Percentiles rank a stretch among this genome's conserved stretches.
Evolutionary conservation across 2,113 vertebrate genomes (phyloP).

Genomic region (Bungarus multicinctus): DNA sequence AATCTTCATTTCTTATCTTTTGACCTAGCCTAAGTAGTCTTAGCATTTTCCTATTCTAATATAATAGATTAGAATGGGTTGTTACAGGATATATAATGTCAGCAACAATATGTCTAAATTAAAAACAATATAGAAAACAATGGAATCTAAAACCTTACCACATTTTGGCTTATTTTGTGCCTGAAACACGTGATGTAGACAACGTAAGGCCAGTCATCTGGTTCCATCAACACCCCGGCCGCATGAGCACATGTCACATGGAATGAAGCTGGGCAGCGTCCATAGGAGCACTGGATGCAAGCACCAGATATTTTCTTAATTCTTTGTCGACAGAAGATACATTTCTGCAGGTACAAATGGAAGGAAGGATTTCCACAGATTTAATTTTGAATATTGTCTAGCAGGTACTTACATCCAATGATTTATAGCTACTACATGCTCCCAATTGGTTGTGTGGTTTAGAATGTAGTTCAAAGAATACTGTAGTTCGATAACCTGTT

Average conservation of each 20-base stretch:
- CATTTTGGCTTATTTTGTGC: conserved; percentile 80
- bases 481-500: not conserved
- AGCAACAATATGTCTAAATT: not conserved
- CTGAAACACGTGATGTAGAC: conserved; percentile 92
- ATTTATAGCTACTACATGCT: not conserved
- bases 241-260: conserved; percentile 96
- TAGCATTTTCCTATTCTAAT: not conserved
- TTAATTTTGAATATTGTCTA: not conserved
- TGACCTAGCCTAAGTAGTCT: not conserved
- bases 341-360: conserved; percentile 79
- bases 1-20: not conserved
- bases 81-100: not conserved
- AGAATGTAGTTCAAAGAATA: not conserved
- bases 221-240: conserved; percentile 89
- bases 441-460: not conserved
- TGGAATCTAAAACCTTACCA: conserved; percentile 74
- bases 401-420: conserved; percentile 11
- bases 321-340: conserved; percentile 88
- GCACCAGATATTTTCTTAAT: conserved; percentile 83
- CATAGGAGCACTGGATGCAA: conserved; percentile 94
- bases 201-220: conserved; percentile 92
- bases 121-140: not conserved
- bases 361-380: not conserved
- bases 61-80: not conserved
- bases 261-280: conserved; percentile 89